Base-by-base conservation (phyloP, 2,797 vertebrate species). In the Arctocebus calabarensis region DNA sequence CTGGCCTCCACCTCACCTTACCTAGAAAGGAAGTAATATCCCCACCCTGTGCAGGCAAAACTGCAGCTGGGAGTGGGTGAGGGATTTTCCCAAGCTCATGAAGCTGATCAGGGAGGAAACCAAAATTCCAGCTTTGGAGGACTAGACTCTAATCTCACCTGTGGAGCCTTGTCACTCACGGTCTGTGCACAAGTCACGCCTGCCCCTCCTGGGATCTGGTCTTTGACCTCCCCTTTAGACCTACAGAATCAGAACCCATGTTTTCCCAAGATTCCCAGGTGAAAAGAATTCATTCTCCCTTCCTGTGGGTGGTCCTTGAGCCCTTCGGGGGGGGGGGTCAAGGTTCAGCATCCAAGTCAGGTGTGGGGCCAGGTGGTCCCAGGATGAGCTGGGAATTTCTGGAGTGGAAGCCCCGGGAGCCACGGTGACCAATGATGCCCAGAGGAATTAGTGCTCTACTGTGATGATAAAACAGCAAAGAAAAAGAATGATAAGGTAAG, bases 1-100 rank as follows among this genome's bases (percentile, higher is more conserved):
- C 0, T 16, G 83, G 68, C 14, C 25, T n/a, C 3, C 19, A 1
- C n/a, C 34, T 27, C 37, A 27, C 1, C 5, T 1, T 29, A 52
- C 11, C 75, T 25, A 55, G 23, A 9, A 79, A 66, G 2, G 7
- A 34, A 78, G 17, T 20, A 11, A 40, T 10, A 10, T 13, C 23
- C 57, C 9, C 4, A 14, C 10, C 27, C 43, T 32, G 2, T 1
- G 73, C 40, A 73, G 1, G 27, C 8, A 48, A 61, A 85, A 25
- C 87, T 23, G 57, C 19, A 45, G 1, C 59, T 87, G 14, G 0
- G 14, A 17, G 20, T 16, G 0, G 4, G 3, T 48, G 14, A 78
- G n/a, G 11, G 5, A 5, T 45, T 45, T 40, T 7, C 14, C 5
- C 27, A 45, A 22, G 12, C 1, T 6, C 6, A 25, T 10, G 23